phyloP scores from a whole-genome alignment of 2,113 vertebrate species.

The human (Homo sapiens) region DNA sequence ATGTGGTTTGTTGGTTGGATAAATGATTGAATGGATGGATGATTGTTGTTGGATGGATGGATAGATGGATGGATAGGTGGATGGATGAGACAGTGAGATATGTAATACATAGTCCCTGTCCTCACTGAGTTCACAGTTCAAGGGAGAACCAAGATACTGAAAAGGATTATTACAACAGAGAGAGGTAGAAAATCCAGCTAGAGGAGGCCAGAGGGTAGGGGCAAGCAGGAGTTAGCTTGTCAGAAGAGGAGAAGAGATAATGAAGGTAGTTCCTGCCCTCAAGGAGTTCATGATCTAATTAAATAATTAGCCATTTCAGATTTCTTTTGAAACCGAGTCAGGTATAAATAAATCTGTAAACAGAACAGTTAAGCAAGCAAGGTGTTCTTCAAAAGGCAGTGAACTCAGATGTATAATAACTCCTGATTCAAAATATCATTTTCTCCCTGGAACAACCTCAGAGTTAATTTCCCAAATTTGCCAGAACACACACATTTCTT shows the following conservation, averaged over 20 bases:
- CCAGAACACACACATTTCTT: conserved; percentile 56
- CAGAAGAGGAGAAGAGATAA: neutral
- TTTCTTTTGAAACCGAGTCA: conserved; percentile 39
- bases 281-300: conserved; percentile 50
- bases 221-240: neutral
- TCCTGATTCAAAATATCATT: conserved; percentile 67
- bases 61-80: neutral
- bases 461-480: conserved; percentile 65
- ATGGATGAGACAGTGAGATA: neutral
- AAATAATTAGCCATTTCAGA: conserved; percentile 29
- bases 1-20: neutral
- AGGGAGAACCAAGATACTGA: neutral
- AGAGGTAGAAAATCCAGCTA: neutral
- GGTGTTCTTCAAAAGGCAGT: conserved; percentile 58
- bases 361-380: conserved; percentile 63
- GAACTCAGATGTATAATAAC: conserved; percentile 47
- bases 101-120: neutral
- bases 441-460: conserved; percentile 67
- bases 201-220: rapidly evolving
- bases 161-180: neutral
- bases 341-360: conserved; percentile 55
- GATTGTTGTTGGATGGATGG: neutral
- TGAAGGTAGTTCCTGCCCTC: conserved; percentile 9
- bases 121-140: neutral
- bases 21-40: neutral